These are phyloP conservation scores for Leptinotarsa rubiginosa DNA, from an alignment of 2,888 invertebrate genomes.

Conservation along the genomic window DNA sequence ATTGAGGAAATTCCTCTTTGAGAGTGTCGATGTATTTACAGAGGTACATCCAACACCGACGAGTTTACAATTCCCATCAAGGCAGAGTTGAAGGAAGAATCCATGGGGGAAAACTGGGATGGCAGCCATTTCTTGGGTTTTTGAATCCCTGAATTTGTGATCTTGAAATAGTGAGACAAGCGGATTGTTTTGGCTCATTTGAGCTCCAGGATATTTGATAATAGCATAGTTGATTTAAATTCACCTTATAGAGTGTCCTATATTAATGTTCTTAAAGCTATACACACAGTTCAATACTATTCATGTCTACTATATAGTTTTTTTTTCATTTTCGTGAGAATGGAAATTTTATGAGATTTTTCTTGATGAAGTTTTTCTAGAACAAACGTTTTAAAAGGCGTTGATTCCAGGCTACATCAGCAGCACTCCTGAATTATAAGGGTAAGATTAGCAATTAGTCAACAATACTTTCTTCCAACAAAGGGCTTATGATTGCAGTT, in stretches of 20 bases:
- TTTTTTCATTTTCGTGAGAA: too few species aligned
- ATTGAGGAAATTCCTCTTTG: not conserved
- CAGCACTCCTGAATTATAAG: too few species aligned
- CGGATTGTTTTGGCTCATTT: not conserved
- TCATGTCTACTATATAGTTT: not conserved
- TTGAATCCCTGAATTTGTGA: not conserved
- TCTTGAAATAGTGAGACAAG: not conserved
- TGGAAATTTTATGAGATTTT: too few species aligned
- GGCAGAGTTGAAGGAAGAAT: slow-evolving; percentile 2
- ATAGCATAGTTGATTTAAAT: not conserved
- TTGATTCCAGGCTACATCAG: too few species aligned
- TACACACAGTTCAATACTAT: not conserved
- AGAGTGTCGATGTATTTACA: not conserved
- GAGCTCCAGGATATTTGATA: not conserved
- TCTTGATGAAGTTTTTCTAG: too few species aligned
- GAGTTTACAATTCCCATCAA: slow-evolving; percentile 12
- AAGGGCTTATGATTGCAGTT: too few species aligned
- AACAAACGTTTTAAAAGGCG: too few species aligned
- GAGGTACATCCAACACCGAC: slow-evolving; percentile 5
- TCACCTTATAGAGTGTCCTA: not conserved
- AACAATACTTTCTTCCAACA: too few species aligned
- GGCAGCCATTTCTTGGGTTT: slow-evolving; percentile 14
- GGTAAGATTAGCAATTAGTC: too few species aligned
- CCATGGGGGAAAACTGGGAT: not conserved
- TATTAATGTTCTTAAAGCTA: not conserved